phyloP scores from a whole-genome alignment of 2,888 invertebrate genomes.

The Dasypolia templi region DNA sequence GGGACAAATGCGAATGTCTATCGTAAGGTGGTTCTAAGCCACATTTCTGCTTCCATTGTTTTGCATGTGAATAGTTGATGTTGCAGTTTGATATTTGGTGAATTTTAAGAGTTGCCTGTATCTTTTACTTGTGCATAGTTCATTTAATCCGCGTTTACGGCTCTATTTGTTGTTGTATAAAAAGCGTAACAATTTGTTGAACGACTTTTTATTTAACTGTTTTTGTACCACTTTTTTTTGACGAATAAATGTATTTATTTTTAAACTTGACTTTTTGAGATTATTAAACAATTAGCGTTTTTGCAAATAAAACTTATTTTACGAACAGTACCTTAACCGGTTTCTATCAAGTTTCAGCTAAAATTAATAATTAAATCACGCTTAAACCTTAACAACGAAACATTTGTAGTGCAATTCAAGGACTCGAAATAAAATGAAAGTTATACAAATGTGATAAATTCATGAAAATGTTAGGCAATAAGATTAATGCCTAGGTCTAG shows the following conservation, averaged over 20 bases:
- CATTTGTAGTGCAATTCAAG: slow-evolving; percentile 58
- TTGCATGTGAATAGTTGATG: slow-evolving; percentile 74
- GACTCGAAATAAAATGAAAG: slow-evolving; percentile 63
- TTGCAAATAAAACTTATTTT: not conserved
- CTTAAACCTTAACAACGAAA: not conserved
- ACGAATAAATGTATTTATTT: not conserved
- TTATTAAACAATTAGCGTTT: not conserved
- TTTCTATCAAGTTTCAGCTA: not conserved
- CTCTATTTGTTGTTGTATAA: slow-evolving; percentile 18
- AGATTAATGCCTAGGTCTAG: slow-evolving; percentile 72
- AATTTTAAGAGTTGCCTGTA: slow-evolving; percentile 45
- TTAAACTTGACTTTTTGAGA: not conserved
- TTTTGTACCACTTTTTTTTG: slow-evolving; percentile 14
- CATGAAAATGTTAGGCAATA: slow-evolving; percentile 73
- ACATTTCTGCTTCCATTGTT: slow-evolving; percentile 83
- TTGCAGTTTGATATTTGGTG: slow-evolving; percentile 62
- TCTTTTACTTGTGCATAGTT: slow-evolving; percentile 27
- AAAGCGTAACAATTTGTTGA: slow-evolving; percentile 30
- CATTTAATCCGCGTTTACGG: slow-evolving; percentile 5
- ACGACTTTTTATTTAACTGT: slow-evolving; percentile 23
- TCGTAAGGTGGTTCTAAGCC: slow-evolving; percentile 83
- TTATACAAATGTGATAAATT: slow-evolving; percentile 66
- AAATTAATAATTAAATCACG: not conserved
- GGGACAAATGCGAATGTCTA: slow-evolving; percentile 49
- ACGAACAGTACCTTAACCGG: not conserved